These are phyloP conservation scores for Chaetops frenatus DNA, from an alignment of 2,113 vertebrate species.

Conservation along the genomic window DNA sequence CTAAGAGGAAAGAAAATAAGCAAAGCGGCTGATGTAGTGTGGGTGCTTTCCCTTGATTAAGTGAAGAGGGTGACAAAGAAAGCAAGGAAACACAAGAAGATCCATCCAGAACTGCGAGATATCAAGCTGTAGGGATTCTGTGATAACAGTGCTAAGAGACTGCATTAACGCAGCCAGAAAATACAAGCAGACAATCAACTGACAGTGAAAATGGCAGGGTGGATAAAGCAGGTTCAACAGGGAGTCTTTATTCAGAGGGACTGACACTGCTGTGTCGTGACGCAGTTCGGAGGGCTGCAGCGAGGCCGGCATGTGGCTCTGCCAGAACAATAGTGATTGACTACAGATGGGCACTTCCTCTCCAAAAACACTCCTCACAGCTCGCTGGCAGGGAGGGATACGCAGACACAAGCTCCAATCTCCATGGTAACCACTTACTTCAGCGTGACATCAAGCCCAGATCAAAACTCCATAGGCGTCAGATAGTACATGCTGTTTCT, in stretches of 20 bases:
- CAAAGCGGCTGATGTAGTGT: background rate
- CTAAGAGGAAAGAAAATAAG: background rate
- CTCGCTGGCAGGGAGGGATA: constrained; percentile 43
- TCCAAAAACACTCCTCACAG: constrained; percentile 60
- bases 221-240: constrained; percentile 30
- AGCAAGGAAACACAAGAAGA: background rate
- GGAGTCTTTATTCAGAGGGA: constrained; percentile 23
- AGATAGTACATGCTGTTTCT: constrained; percentile 53
- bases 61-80: background rate
- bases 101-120: background rate
- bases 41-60: background rate
- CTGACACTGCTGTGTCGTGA: constrained; percentile 22
- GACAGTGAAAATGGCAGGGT: constrained; percentile 52
- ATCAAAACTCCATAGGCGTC: constrained; percentile 56
- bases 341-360: constrained; percentile 70
- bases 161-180: constrained; percentile 36
- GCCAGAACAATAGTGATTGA: constrained; percentile 24
- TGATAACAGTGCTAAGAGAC: constrained; percentile 7
- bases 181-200: constrained; percentile 49
- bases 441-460: constrained; percentile 50
- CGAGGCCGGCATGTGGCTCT: background rate
- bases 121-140: background rate
- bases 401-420: constrained; percentile 66
- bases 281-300: constrained; percentile 3
- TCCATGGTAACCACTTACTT: constrained; percentile 74